Conservation (phyloP, 2,797 vertebrate species). For the Mastacembelus armatus region DNA sequence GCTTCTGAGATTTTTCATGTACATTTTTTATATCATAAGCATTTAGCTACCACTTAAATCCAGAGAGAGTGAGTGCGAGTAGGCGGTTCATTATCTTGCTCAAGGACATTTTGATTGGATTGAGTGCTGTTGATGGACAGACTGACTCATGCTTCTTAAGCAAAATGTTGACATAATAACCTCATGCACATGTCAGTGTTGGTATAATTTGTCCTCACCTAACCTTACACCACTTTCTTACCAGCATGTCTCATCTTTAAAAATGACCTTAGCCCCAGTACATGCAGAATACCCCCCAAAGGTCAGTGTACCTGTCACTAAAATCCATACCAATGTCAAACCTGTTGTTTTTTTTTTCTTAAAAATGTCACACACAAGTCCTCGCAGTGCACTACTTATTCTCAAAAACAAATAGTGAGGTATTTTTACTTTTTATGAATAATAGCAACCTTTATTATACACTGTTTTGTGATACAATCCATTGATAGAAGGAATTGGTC, state of each 20-base stretch:
- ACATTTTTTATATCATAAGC: constrained; percentile 41
- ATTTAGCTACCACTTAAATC: constrained; percentile 37
- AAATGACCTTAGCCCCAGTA: not conserved
- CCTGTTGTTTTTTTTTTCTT: not conserved
- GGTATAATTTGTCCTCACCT: constrained; percentile 14
- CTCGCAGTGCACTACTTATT: not conserved
- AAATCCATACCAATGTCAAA: not conserved
- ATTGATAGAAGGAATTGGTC: too few species aligned
- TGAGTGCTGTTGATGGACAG: constrained; percentile 51
- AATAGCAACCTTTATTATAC: too few species aligned
- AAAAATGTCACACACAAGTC: not conserved
- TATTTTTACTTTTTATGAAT: too few species aligned
- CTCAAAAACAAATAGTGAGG: too few species aligned
- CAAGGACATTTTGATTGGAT: constrained; percentile 62
- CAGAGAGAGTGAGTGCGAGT: constrained; percentile 48
- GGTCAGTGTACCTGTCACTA: not conserved
- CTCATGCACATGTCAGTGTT: constrained; percentile 24
- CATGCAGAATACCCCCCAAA: not conserved
- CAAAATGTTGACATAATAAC: constrained; percentile 31
- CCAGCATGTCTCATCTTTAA: constrained; percentile 22
- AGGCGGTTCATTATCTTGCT: constrained; percentile 56
- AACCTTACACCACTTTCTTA: constrained; percentile 22
- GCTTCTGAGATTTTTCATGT: constrained; percentile 37
- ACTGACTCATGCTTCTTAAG: constrained; percentile 51
- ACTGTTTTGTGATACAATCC: not conserved